Evolutionary conservation across 2,888 invertebrate species (phyloP), one percentile per base, ranked within the genome.

Genomic region (Panzeria rudis): DNA sequence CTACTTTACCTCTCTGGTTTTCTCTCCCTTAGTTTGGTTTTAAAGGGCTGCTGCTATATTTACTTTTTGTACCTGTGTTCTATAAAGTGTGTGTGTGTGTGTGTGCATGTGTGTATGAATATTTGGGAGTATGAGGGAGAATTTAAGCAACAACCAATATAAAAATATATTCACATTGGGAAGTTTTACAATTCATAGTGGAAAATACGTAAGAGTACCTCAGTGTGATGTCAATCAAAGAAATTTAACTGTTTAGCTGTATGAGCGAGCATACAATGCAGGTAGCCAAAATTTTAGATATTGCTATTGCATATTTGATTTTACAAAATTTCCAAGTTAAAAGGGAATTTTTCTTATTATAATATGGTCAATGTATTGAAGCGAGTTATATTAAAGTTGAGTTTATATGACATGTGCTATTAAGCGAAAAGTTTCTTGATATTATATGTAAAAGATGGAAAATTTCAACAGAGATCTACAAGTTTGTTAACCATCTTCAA

Each of bases 161-260:
- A 62, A 71, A 50, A 54, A 41, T 52, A 32, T 66, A 35, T 50
- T 75, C 62, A 77, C 66, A 78, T 86, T 87, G 77, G 72, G 83
- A 87, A 83, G 82, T 87, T 85, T 83, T 77, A 29, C 84, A 71
- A 69, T 66, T 86, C 86, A 83, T 64, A 59, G 44, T 83, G 81
- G 86, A 86, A 87, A 85, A 86, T 85, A 87, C 88, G 85, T 62
- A 73, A 76, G 56, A 86, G 84, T 86, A 76, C 72, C 81, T 86
- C 64, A 86, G 80, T 87, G 80, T 72, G 71, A 76, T 79, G 50
- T 17, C 50, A 80, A 84, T 77, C 47, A 68, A 80, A 52, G 68
- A 77, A 77, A 77, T 61, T 79, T 50, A 79, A n/a, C 73, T 72
- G 73, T 72, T 62, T 50, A 66, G 50, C 38, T 62, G 47, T 62